Conservation (phyloP, 2,888 invertebrate species). For the Dendrolimus houi region DNA sequence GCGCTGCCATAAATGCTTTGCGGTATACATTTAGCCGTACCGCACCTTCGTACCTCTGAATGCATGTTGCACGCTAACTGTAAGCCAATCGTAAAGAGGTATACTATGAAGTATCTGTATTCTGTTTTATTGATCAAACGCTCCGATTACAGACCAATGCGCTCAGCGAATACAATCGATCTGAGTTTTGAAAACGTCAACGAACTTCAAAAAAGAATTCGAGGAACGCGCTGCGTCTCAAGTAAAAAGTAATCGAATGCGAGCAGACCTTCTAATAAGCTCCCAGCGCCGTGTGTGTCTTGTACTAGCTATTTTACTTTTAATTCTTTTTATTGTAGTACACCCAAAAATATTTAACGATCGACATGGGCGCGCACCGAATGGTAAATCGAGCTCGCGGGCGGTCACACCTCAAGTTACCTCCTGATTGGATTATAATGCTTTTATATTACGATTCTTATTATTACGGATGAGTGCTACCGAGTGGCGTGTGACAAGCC, state of each 20-base stretch:
- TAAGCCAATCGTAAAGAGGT: conserved; percentile 6
- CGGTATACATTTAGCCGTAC: background rate
- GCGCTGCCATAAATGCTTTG: background rate
- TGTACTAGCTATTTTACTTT: conserved; percentile 36
- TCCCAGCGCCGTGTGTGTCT: conserved; percentile 37
- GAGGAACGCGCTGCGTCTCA: conserved; percentile 18
- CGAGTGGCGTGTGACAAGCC: conserved; percentile 57
- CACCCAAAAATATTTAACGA: conserved; percentile 65
- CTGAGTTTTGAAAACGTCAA: conserved; percentile 22
- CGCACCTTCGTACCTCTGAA: conserved; percentile 3
- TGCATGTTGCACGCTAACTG: conserved; percentile 13
- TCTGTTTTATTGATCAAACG: conserved; percentile 24
- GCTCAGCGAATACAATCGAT: conserved; percentile 14
- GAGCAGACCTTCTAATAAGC: conserved; percentile 12
- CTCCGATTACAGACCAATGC: conserved; percentile 12
- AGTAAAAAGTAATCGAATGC: conserved; percentile 22
- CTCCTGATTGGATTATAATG: conserved; percentile 74
- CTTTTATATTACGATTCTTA: conserved; percentile 73
- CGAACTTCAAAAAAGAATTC: conserved; percentile 25
- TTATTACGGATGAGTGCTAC: conserved; percentile 62
- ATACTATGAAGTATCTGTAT: background rate
- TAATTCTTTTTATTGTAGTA: conserved; percentile 52
- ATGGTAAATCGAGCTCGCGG: conserved; percentile 60
- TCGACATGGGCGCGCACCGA: conserved; percentile 45
- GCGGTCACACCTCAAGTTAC: conserved; percentile 63